Percentiles rank a stretch among this genome's conserved stretches.
Evolutionary conservation across 2,113 vertebrate species (phyloP).

Genomic region (Callipepla squamata): DNA sequence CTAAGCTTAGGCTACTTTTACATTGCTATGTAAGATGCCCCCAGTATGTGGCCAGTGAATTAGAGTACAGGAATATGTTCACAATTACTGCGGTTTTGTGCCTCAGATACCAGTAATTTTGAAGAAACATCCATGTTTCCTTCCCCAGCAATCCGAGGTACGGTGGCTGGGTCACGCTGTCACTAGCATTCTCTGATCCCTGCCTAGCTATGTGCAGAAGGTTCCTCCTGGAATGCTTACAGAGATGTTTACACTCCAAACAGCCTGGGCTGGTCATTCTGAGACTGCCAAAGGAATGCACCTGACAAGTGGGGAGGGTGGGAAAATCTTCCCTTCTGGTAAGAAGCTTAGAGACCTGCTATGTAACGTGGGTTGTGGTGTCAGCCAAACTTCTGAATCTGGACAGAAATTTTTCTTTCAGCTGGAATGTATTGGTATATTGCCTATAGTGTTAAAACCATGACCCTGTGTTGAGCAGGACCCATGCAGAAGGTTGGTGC

Average conservation of each 20-base stretch:
- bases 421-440: neutral
- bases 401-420: neutral
- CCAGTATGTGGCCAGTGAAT: neutral
- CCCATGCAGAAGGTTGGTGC: neutral
- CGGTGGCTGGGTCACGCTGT: neutral
- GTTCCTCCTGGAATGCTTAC: constrained; percentile 20
- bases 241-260: constrained; percentile 60
- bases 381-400: neutral
- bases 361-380: neutral
- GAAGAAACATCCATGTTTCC: neutral
- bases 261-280: constrained; percentile 4
- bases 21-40: neutral
- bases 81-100: neutral
- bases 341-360: neutral
- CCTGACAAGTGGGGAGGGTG: neutral
- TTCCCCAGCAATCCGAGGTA: neutral
- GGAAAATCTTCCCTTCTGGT: neutral
- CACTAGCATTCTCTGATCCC: constrained; percentile 10
- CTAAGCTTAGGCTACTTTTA: neutral
- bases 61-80: neutral
- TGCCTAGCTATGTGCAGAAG: neutral
- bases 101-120: neutral
- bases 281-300: constrained; percentile 49
- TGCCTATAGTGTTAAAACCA: neutral
- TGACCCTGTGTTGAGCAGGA: neutral